Conservation (phyloP, 2,888 invertebrate species). For the Portevinia maculata region DNA sequence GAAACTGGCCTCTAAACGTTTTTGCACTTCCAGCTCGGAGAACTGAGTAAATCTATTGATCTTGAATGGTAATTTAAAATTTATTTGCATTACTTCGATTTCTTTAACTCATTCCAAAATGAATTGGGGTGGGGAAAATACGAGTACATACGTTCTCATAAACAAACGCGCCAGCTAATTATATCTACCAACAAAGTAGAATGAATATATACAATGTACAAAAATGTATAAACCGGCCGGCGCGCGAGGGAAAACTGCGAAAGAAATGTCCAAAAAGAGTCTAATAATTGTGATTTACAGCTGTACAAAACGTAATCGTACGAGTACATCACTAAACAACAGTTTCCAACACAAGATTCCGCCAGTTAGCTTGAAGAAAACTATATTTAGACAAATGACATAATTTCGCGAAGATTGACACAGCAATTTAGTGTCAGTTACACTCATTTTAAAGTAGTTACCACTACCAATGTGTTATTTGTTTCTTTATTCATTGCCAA, state of each 20-base stretch:
- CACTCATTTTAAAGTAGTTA: slow-evolving; percentile 12
- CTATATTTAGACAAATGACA: slow-evolving; percentile 72
- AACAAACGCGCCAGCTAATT: slow-evolving; percentile 56
- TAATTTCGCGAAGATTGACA: slow-evolving; percentile 60
- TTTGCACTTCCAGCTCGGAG: slow-evolving; percentile 11
- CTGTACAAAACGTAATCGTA: slow-evolving; percentile 42
- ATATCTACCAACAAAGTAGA: slow-evolving; percentile 18
- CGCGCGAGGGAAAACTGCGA: slow-evolving; percentile 33
- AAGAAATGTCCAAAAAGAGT: slow-evolving; percentile 17
- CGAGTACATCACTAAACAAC: slow-evolving; percentile 33
- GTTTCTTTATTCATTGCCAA: background rate
- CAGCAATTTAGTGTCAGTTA: slow-evolving; percentile 44
- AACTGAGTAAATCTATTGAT: slow-evolving; percentile 26
- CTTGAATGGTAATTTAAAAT: slow-evolving; percentile 17
- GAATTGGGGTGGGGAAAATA: slow-evolving; percentile 7
- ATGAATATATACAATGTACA: slow-evolving; percentile 9
- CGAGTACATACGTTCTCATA: slow-evolving; percentile 15
- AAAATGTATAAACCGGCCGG: slow-evolving; percentile 1
- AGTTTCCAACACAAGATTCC: slow-evolving; percentile 52
- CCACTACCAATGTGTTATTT: background rate
- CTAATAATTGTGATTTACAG: slow-evolving; percentile 37
- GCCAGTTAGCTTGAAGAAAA: slow-evolving; percentile 20
- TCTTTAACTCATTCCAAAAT: slow-evolving; percentile 11
- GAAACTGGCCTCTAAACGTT: slow-evolving; percentile 26
- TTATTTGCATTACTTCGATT: slow-evolving; percentile 1